Evolutionary conservation across 2,113 vertebrate species (phyloP), one percentile per base, ranked within the genome.

Genomic region (Ceyx margarethae): DNA sequence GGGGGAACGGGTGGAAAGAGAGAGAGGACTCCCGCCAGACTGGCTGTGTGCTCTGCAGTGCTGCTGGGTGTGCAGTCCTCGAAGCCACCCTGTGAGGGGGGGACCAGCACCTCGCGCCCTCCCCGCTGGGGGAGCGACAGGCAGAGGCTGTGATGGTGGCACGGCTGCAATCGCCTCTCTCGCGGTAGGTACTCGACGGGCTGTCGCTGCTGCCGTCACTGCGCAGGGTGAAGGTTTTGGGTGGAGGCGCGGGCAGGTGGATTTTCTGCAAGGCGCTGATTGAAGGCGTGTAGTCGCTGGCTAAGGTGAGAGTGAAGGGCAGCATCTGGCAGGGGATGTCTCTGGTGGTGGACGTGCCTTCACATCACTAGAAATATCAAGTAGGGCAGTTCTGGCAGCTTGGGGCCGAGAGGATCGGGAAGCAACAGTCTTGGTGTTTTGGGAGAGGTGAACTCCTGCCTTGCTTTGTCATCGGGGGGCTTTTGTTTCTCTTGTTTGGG

Each of bases 91-190:
- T 68, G 71, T 8, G 17, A 4, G 21, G 58, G 81, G 18, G 33
- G 46, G 46, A 66, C 85, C 22, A 2, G 22, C 26, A 8, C 79
- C 91, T 92, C 23, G 0, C 77, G 14, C 77, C 67, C 91, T 80
- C 85, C 75, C 67, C n/a, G 1, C 75, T 5, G 43, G 87, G 94
- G 95, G 93, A 85, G 80, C 82, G 53, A 5, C 31, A 60, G 88
- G 93, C 86, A 64, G 78, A 66, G 84, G 89, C 77, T 87, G 96
- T 96, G 96, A 97, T 97, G 95, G 91, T 95, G 97, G 96, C 95
- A 89, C 89, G 15, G 91, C 96, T 81, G 93, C 66, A 4, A 69
- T 68, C 57, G 29, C 94, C 92, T 88, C 77, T 58, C 61, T 72
- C 0, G 33, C 16, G 95, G 97, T 97, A 95, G 96, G 97, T 93